Percentiles rank a stretch among this genome's conserved stretches.
Conservation (phyloP, 2,113 vertebrate genomes). For the Parotia lawesii region DNA sequence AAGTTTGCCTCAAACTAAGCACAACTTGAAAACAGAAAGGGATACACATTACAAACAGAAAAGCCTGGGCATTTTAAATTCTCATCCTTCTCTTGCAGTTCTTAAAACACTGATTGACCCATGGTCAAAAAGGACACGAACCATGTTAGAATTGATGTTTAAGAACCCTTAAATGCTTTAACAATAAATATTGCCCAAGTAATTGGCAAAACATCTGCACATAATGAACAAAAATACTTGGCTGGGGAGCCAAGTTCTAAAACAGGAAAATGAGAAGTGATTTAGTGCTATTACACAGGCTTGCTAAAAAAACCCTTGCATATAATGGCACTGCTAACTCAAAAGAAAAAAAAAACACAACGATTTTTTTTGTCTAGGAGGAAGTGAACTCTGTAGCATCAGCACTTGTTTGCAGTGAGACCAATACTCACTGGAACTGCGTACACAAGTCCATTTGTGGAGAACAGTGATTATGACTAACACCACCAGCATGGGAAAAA, state of each 20-base stretch:
- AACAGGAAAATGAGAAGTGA: constrained; percentile 25
- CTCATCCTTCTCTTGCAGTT: neutral
- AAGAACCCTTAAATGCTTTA: neutral
- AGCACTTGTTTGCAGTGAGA: constrained; percentile 7
- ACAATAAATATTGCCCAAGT: neutral
- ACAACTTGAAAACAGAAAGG: neutral
- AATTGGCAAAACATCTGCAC: constrained; percentile 20
- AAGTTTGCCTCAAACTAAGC: neutral
- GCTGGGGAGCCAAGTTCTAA: neutral
- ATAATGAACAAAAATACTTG: constrained; percentile 10
- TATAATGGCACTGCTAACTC: neutral
- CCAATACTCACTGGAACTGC: neutral
- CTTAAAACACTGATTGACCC: neutral
- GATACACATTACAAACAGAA: neutral
- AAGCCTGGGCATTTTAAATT: neutral
- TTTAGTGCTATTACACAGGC: neutral
- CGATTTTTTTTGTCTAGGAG: neutral
- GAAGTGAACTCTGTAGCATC: constrained; percentile 17
- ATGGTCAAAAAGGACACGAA: neutral
- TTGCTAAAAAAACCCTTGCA: neutral
- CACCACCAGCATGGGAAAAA: constrained; percentile 24
- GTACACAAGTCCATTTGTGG: neutral
- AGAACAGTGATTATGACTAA: constrained; percentile 16
- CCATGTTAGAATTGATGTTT: neutral
- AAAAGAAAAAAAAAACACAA: neutral